phyloP scores from a whole-genome alignment of 2,113 vertebrate species.

The Eurystomus gularis region DNA sequence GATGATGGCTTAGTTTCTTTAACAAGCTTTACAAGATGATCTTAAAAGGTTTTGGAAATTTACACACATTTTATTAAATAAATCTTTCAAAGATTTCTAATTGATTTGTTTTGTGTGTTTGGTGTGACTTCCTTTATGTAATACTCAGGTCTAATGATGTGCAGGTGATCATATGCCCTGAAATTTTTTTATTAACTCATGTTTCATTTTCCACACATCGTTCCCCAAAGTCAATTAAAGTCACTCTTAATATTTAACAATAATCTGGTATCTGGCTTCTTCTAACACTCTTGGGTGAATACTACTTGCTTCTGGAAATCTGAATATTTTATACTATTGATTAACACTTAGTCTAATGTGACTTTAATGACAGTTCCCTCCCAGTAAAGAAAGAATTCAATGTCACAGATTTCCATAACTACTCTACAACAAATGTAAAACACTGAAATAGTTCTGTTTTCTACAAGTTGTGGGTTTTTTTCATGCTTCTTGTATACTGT shows the following conservation, averaged over 20 bases:
- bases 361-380: neutral
- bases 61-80: neutral
- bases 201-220: neutral
- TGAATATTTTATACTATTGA: neutral
- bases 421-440: neutral
- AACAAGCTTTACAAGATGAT: neutral
- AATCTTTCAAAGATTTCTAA: neutral
- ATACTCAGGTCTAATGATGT: neutral
- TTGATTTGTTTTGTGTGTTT: neutral
- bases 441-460: neutral
- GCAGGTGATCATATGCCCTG: neutral
- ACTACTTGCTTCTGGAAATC: neutral
- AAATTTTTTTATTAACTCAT: neutral
- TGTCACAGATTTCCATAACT: neutral
- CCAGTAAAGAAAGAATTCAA: neutral
- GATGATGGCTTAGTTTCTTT: neutral
- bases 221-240: neutral
- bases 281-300: neutral
- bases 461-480: neutral
- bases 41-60: neutral
- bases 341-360: neutral
- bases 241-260: neutral
- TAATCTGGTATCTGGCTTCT: neutral
- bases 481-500: neutral
- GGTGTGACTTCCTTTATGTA: neutral